phyloP scores from a whole-genome alignment of 2,113 vertebrate genomes.

The Dasyprocta punctata region DNA sequence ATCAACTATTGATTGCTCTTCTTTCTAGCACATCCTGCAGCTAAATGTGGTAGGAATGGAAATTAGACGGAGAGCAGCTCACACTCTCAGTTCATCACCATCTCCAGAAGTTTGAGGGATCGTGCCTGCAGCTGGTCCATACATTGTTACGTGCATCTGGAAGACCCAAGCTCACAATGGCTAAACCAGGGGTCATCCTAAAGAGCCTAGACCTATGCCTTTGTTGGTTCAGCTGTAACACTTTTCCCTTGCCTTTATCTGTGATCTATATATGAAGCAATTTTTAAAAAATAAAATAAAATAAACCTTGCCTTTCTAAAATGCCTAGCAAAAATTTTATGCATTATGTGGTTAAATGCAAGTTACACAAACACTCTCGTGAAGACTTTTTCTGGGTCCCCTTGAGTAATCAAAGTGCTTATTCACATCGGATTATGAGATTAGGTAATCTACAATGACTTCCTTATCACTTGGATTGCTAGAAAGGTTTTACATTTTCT shows the following conservation, averaged over 20 bases:
- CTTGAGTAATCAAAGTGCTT: conserved; percentile 1
- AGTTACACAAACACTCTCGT: not conserved
- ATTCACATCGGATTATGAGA: not conserved
- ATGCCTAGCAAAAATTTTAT: not conserved
- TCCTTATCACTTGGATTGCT: not conserved
- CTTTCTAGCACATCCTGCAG: not conserved
- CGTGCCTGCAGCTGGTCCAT: not conserved
- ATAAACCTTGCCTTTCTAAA: not conserved
- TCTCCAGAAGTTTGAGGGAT: not conserved
- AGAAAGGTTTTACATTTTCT: not conserved
- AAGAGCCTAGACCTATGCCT: not conserved
- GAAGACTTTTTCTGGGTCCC: not conserved
- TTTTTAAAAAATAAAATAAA: not conserved
- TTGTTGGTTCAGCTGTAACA: not conserved
- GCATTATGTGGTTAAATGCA: not conserved
- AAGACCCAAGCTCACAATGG: not conserved
- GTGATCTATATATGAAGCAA: not conserved
- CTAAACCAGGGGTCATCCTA: not conserved
- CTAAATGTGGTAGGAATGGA: not conserved
- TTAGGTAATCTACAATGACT: not conserved
- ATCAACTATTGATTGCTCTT: not conserved
- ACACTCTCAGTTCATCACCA: not conserved
- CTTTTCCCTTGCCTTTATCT: not conserved
- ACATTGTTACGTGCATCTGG: not conserved
- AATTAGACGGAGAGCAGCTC: not conserved